Evolutionary conservation across 2,797 vertebrate species (phyloP).

Genomic region (Varecia variegata): DNA sequence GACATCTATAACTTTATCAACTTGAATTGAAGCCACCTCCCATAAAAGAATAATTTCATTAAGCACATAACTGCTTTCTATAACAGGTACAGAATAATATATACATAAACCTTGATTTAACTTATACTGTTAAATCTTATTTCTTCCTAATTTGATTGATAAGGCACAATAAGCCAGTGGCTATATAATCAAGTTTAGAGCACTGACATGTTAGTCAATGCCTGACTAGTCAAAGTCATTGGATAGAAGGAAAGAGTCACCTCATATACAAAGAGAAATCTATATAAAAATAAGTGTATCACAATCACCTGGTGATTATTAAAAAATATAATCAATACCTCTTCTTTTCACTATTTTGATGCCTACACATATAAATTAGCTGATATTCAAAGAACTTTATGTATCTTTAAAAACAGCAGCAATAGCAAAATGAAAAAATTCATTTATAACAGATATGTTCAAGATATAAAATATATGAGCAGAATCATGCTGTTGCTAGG

Average conservation of each 20-base stretch:
- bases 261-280: not conserved
- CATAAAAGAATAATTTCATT: conserved; percentile 36
- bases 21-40: conserved; percentile 20
- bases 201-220: not conserved
- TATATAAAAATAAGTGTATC: not conserved
- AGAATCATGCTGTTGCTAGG: not conserved
- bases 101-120: conserved; percentile 11
- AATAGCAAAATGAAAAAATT: conserved; percentile 45
- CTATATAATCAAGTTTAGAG: not conserved
- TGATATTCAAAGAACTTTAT: conserved; percentile 26
- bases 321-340: not conserved
- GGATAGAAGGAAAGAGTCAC: not conserved
- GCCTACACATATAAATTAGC: conserved; percentile 4
- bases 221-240: conserved; percentile 5
- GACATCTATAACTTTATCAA: conserved; percentile 46
- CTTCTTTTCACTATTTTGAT: conserved; percentile 18
- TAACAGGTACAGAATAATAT: not conserved
- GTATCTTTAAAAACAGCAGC: not conserved
- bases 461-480: not conserved
- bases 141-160: conserved; percentile 11
- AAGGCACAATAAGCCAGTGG: not conserved
- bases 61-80: conserved; percentile 5
- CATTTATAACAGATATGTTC: not conserved
- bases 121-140: conserved; percentile 29
- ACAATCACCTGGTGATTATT: not conserved